These are phyloP conservation scores for Aphodius granarius DNA, from an alignment of 2,888 invertebrate species.

Conservation along the genomic window DNA sequence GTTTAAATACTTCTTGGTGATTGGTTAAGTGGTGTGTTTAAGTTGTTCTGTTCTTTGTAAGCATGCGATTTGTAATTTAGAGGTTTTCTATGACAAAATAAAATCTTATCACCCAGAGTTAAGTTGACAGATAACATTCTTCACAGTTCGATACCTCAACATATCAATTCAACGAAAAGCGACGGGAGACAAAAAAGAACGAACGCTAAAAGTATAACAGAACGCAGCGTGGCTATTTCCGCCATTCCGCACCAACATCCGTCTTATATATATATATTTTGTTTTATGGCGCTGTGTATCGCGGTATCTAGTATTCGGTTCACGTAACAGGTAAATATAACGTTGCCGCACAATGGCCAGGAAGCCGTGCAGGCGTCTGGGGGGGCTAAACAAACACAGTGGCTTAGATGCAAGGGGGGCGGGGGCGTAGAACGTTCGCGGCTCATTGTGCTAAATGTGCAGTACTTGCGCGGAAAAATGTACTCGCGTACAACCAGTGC, in stretches of 20 bases:
- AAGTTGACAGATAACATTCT: neutral
- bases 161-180: neutral
- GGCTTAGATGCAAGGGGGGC: neutral
- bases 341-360: neutral
- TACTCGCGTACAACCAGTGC: neutral
- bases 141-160: neutral
- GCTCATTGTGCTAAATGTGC: neutral
- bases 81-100: too few species aligned
- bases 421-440: neutral
- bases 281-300: neutral
- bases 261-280: neutral
- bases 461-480: neutral
- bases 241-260: neutral
- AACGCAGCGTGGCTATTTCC: neutral
- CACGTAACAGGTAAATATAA: neutral
- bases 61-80: too few species aligned
- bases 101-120: neutral
- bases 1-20: too few species aligned
- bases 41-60: too few species aligned
- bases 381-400: neutral
- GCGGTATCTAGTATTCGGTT: neutral
- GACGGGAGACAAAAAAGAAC: neutral
- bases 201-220: neutral
- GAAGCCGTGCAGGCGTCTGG: neutral
- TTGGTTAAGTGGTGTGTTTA: too few species aligned